These are phyloP conservation scores for Carlito syrichta DNA, from an alignment of 2,113 vertebrate genomes.

Conservation along the genomic window DNA sequence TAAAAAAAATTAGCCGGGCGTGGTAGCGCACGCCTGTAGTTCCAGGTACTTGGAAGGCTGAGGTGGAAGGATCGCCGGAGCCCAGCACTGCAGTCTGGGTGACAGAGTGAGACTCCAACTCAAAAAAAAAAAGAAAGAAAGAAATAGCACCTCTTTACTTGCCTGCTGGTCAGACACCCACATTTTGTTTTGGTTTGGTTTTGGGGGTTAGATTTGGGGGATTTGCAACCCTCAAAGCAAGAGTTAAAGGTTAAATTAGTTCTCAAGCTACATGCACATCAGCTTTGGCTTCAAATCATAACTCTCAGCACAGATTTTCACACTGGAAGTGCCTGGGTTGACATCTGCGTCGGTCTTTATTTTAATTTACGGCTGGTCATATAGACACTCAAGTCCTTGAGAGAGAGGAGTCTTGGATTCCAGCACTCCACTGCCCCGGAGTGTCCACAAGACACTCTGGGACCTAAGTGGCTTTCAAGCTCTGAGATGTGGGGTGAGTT, in stretches of 20 bases:
- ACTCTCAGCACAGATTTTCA: not conserved
- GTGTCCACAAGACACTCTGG: not conserved
- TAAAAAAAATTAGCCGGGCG: too few relatives aligned
- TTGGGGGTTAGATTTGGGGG: not conserved
- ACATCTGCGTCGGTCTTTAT: not conserved
- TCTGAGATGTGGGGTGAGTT: not conserved
- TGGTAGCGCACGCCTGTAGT: too few relatives aligned
- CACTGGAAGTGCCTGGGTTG: not conserved
- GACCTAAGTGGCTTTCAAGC: not conserved
- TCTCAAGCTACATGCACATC: not conserved
- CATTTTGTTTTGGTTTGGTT: slow-evolving; percentile 21
- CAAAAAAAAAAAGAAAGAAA: too few relatives aligned
- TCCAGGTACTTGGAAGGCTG: too few relatives aligned
- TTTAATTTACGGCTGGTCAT: not conserved
- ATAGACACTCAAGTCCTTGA: not conserved
- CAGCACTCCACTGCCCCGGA: not conserved
- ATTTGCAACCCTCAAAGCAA: not conserved
- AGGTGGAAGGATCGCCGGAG: too few relatives aligned
- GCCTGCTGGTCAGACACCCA: not conserved
- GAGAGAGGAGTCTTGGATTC: not conserved
- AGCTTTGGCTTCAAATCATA: not conserved
- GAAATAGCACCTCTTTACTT: not conserved
- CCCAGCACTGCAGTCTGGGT: too few relatives aligned
- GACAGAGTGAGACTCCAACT: too few relatives aligned
- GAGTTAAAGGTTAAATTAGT: slow-evolving; percentile 16